Percentiles rank a stretch among this genome's conserved stretches.
These are phyloP conservation scores for Anthopleura xanthogrammica DNA, from an alignment of 92 coral and sea anemone genomes.

Conservation along the genomic window DNA sequence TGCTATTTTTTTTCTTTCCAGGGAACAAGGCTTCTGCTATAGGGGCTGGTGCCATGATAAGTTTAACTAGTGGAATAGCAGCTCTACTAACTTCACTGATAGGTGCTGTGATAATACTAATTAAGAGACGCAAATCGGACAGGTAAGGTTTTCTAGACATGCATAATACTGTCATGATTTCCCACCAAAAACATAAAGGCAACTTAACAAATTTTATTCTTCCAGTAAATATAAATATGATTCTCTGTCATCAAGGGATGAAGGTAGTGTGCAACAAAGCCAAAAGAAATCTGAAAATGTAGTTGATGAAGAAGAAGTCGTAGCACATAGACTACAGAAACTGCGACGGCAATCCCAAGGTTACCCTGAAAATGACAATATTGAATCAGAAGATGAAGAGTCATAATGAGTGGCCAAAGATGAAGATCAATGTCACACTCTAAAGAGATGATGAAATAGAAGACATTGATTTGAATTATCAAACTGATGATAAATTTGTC, in stretches of 20 bases:
- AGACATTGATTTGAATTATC: background rate
- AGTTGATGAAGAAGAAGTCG: background rate
- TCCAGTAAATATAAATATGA: background rate
- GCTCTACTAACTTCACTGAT: background rate
- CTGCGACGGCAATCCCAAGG: slow-evolving; percentile 69
- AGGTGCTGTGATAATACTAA: background rate
- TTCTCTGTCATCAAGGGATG: background rate
- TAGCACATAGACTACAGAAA: slow-evolving; percentile 23
- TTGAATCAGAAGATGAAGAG: slow-evolving; percentile 41
- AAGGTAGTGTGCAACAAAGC: background rate
- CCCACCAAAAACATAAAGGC: background rate
- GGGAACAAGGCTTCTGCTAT: background rate
- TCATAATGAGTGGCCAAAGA: background rate
- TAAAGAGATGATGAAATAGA: background rate
- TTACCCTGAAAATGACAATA: slow-evolving; percentile 47
- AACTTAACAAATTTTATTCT: too few species aligned
- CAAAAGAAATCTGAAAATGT: background rate
- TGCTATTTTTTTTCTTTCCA: background rate
- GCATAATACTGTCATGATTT: too few species aligned
- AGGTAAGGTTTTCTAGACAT: slow-evolving; percentile 2
- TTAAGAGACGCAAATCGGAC: slow-evolving; percentile 3
- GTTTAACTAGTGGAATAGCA: background rate
- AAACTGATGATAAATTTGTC: background rate
- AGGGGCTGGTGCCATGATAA: background rate
- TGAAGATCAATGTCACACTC: background rate